These are phyloP conservation scores for Pseudopleuronectes americanus DNA, from an alignment of 2,797 vertebrate genomes.

Conservation along the genomic window DNA sequence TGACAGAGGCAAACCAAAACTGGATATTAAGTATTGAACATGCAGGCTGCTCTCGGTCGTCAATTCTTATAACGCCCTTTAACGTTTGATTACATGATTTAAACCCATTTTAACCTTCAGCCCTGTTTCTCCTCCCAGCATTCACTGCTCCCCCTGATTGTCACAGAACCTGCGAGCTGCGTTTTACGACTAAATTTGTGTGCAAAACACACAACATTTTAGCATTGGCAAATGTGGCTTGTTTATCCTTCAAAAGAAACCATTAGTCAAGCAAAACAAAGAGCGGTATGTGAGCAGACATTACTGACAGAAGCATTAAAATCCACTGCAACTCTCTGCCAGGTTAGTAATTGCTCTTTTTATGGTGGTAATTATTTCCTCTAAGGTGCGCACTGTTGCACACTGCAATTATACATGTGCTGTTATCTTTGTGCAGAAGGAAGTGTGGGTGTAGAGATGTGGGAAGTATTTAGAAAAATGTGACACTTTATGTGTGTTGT, in stretches of 20 bases:
- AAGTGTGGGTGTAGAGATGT: conserved; percentile 71
- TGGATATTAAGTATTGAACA: conserved; percentile 75
- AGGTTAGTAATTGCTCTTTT: conserved; percentile 90
- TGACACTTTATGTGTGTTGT: conserved; percentile 32
- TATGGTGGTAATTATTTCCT: conserved; percentile 89
- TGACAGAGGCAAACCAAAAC: conserved; percentile 76
- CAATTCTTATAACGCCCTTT: conserved; percentile 53
- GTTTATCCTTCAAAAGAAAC: conserved; percentile 82
- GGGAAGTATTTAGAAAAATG: conserved; percentile 60
- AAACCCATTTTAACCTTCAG: conserved; percentile 59
- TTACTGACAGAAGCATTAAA: conserved; percentile 81
- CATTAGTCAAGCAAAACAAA: conserved; percentile 84
- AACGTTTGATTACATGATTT: conserved; percentile 56
- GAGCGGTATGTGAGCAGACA: conserved; percentile 73
- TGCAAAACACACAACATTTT: conserved; percentile 67
- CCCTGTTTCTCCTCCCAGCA: conserved; percentile 35
- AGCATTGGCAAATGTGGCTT: conserved; percentile 70
- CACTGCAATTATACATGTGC: conserved; percentile 87
- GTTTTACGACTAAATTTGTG: conserved; percentile 66
- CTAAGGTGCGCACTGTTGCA: conserved; percentile 85
- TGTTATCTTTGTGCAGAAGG: conserved; percentile 75
- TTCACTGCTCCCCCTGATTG: conserved; percentile 42
- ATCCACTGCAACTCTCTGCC: conserved; percentile 84
- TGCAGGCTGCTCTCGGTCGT: conserved; percentile 48
- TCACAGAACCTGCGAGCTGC: conserved; percentile 50